A percentile compares a stretch with the other conserved stretches of the same genome.
Evolutionary conservation across 2,888 invertebrate species (phyloP).

Genomic region (Drosophila peninsularis): DNA sequence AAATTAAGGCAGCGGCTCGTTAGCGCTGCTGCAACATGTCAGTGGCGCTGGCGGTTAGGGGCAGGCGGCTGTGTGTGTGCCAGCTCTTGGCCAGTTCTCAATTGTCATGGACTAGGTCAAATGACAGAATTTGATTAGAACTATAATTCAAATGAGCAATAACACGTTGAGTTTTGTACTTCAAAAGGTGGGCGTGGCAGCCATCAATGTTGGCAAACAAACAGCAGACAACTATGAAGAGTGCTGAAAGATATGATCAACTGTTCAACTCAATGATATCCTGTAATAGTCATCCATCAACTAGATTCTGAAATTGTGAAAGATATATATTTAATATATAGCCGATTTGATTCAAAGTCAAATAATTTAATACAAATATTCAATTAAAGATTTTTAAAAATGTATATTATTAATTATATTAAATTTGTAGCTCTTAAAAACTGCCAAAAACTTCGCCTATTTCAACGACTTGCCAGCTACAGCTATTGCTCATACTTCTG

Average conservation of each 20-base stretch:
- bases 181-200: conserved; percentile 52
- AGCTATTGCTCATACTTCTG: neutral
- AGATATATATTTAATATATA: neutral
- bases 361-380: neutral
- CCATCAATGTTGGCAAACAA: conserved; percentile 48
- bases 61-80: neutral
- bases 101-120: conserved; percentile 48
- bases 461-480: too few species aligned
- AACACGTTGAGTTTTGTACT: neutral
- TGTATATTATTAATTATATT: neutral
- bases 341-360: neutral
- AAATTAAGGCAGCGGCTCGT: conserved; percentile 42
- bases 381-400: too few species aligned
- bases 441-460: neutral
- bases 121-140: conserved; percentile 60
- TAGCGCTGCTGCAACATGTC: conserved; percentile 35
- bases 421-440: neutral
- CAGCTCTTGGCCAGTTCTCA: conserved; percentile 3
- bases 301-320: neutral
- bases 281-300: neutral
- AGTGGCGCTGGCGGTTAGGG: neutral
- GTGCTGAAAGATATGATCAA: neutral
- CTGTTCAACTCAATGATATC: neutral
- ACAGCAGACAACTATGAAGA: neutral
- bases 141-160: conserved; percentile 8